Conservation (phyloP, 2,113 vertebrate species). For the Rhadina sibilatrix region DNA sequence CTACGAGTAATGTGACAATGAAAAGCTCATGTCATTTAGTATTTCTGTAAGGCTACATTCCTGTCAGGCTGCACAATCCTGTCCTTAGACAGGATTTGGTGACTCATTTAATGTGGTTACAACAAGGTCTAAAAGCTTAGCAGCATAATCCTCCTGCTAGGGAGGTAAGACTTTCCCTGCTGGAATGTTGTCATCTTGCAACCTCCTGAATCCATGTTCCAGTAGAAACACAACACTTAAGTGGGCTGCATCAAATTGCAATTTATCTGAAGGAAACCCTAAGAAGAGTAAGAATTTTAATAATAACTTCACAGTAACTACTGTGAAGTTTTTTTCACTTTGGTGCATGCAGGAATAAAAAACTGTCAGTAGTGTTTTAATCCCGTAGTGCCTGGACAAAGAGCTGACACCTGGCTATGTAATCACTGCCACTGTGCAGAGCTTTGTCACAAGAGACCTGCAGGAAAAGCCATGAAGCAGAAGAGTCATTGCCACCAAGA, state of each 20-base stretch:
- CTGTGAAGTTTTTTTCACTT: not conserved
- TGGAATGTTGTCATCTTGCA: not conserved
- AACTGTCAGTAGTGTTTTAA: not conserved
- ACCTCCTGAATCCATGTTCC: not conserved
- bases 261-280: not conserved
- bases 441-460: not conserved
- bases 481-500: not conserved
- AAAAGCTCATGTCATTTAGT: not conserved
- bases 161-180: not conserved
- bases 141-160: not conserved
- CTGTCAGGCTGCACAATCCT: not conserved
- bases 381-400: not conserved
- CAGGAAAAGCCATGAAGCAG: not conserved
- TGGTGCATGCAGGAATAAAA: not conserved
- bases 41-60: not conserved
- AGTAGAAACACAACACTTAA: not conserved
- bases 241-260: not conserved
- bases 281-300: not conserved
- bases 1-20: not conserved
- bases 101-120: conserved; percentile 36
- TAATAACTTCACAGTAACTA: too few relatives aligned
- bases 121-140: conserved; percentile 36
- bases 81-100: conserved; percentile 41
- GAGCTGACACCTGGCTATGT: not conserved
- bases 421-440: not conserved